Base-by-base conservation (phyloP, 2,888 invertebrate species). In the Adela reaumurella region DNA sequence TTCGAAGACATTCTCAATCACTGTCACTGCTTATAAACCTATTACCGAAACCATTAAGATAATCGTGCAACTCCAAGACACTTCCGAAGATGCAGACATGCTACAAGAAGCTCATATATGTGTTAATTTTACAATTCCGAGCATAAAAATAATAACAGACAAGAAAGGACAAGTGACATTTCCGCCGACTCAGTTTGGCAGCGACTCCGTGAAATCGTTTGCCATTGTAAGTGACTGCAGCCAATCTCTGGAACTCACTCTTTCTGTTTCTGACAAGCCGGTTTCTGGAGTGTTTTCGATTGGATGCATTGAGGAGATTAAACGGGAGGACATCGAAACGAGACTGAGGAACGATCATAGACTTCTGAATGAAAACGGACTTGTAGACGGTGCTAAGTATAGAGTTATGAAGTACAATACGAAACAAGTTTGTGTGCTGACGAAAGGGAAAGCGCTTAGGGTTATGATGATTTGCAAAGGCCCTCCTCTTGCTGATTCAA, bases 211-310 rank as follows among this genome's bases (percentile, higher is more conserved):
- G 0, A 76, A 70, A 51, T 66, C 65, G 2, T 68, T 77, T 42
- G 67, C 77, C 0, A 61, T 78, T 1, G 56, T 74, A 19, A 77
- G 74, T 50, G 73, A 76, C 49, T 74, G 70, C 50, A 66, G 70
- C 0, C 66, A 59, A 0, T 73, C 77, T 56, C 58, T 78, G 29
- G 67, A 70, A 48, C 51, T 78, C 17, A 66, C 66, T 28, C 53
- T 78, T 17, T 65, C 68, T 0, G 55, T 77, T 16, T 46, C 20
- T 4, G 20, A 45, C 2, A 45, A 16, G 4, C 1, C 67, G 68
- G 0, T n/a, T n/a, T n/a, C n/a, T n/a, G 64, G 58, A 45, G 56
- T 68, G 46, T 78, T 76, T 49, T 54, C 60, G 3, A 73, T 78
- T 2, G 70, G 61, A 49, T 68, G 58, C 28, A 68, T 73, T 17